Percentiles rank a stretch among this genome's conserved stretches.
Evolutionary conservation across 2,113 vertebrate genomes (phyloP).

Genomic region (Odobenus rosmarus): DNA sequence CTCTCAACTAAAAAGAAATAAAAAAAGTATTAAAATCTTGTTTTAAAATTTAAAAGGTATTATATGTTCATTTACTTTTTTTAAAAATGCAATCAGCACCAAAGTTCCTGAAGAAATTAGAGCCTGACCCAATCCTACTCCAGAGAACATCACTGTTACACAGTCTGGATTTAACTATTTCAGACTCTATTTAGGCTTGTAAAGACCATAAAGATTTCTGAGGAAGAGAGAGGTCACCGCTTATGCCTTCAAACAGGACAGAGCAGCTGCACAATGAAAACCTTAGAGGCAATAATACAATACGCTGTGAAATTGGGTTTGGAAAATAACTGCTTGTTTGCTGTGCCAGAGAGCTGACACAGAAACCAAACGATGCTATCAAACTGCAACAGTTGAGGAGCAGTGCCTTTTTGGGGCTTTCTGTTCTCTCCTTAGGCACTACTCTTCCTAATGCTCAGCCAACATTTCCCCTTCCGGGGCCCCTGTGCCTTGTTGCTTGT

Average conservation of each 20-base stretch:
- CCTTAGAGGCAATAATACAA: neutral
- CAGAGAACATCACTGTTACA: neutral
- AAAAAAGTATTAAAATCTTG: constrained; percentile 2
- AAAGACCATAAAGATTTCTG: neutral
- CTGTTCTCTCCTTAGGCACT: neutral
- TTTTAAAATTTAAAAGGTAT: constrained; percentile 4
- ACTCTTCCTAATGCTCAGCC: neutral
- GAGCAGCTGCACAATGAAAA: neutral
- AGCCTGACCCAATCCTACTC: neutral
- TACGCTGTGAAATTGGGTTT: neutral
- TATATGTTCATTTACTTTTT: neutral
- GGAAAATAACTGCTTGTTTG: constrained; percentile 41
- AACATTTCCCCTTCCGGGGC: neutral
- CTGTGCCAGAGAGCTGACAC: neutral
- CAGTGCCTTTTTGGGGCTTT: neutral
- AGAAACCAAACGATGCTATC: neutral
- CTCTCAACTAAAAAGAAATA: neutral
- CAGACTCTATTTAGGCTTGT: neutral
- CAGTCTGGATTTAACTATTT: neutral
- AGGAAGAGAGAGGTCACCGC: neutral
- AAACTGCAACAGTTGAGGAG: neutral
- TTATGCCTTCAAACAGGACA: neutral
- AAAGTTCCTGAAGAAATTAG: constrained; percentile 30
- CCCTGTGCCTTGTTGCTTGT: neutral
- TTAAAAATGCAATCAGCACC: neutral